phyloP scores from a whole-genome alignment of 1,140 invertebrate genomes.

The Drosophila erecta region DNA sequence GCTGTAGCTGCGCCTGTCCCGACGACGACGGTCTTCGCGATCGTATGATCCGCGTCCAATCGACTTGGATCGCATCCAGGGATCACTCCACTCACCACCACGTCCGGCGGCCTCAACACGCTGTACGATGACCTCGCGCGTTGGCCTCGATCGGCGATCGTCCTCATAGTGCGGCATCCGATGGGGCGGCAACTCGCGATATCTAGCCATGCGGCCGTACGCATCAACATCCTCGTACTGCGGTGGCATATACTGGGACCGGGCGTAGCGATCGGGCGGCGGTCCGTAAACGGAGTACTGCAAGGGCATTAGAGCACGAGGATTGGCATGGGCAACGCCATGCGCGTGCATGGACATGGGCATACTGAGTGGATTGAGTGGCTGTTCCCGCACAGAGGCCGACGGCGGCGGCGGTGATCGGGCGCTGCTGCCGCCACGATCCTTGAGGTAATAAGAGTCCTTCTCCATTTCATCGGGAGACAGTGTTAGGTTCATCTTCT shows the following conservation, averaged over 20 bases:
- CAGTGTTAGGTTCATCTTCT: slow-evolving; percentile 93
- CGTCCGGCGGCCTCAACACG: slow-evolving; percentile 87
- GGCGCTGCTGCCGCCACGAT: slow-evolving; percentile 54
- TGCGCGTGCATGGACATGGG: slow-evolving; percentile 42
- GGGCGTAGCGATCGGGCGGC: slow-evolving; percentile 63
- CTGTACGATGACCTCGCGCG: slow-evolving; percentile 92
- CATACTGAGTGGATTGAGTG: slow-evolving; percentile 27
- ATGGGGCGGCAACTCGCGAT: slow-evolving; percentile 80
- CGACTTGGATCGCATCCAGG: slow-evolving; percentile 94
- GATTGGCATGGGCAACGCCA: slow-evolving; percentile 41
- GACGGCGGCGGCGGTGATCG: slow-evolving; percentile 29
- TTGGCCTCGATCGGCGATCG: slow-evolving; percentile 87
- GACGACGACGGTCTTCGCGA: slow-evolving; percentile 69
- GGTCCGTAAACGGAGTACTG: slow-evolving; percentile 68
- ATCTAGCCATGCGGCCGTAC: slow-evolving; percentile 75
- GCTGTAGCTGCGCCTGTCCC: slow-evolving; percentile 84
- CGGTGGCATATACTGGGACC: slow-evolving; percentile 53
- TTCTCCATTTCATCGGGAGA: slow-evolving; percentile 94
- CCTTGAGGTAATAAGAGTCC: slow-evolving; percentile 92
- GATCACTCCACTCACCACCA: slow-evolving; percentile 96
- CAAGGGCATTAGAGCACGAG: slow-evolving; percentile 52
- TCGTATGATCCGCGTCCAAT: slow-evolving; percentile 85
- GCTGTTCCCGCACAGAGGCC: slow-evolving; percentile 42
- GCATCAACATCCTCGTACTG: slow-evolving; percentile 78
- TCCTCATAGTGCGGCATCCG: slow-evolving; percentile 84